Base-by-base conservation (phyloP, 1,140 invertebrate genomes). In the Drosophila rhopaloa region DNA sequence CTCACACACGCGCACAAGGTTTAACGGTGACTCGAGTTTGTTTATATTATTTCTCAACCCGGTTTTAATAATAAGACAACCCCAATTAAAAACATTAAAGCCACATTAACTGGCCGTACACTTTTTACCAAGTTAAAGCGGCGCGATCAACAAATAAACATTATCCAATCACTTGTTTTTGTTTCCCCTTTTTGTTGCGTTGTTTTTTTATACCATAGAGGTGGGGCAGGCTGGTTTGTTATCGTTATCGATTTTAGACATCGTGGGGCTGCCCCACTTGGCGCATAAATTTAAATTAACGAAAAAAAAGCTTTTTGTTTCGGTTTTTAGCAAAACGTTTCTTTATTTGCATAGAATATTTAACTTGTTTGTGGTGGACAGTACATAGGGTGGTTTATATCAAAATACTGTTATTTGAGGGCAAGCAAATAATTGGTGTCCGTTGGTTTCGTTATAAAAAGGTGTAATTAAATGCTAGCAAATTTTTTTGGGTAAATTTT, bases 321-420 rank as follows among this genome's bases (percentile, higher is more conserved):
- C 48, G 5, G 47, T 66, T 57, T 55, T 53, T 66, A 44, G 57
- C 47, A 58, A 59, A 59, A 41, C 43, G 54, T 59, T 24, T 29
- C 38, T 68, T 79, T 76, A 81, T 73, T 79, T 76, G 48, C 47
- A 56, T 56, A 46, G 40, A 58, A 46, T 83, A 63, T 76, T 29
- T 70, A 53, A 51, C 13, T 53, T 37, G 35, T 13, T 16, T 65
- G 47, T 79, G 63, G 76, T 55, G 51, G 78, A 80, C 65, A 71
- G 59, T 61, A 73, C 41, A 73, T 40, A 47, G 27, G 47, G 65
- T 70, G 67, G 37, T 7, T 37, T 35, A 48, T 56, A 77, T 63
- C 48, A 74, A 82, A 82, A 82, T 82, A 74, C 79, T 78, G 74
- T 59, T 80, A 63, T 10, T 38, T 29, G 35, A 43, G 54, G 58